Conservation (phyloP, 2,888 invertebrate species). For the Creontiades dilutus region DNA sequence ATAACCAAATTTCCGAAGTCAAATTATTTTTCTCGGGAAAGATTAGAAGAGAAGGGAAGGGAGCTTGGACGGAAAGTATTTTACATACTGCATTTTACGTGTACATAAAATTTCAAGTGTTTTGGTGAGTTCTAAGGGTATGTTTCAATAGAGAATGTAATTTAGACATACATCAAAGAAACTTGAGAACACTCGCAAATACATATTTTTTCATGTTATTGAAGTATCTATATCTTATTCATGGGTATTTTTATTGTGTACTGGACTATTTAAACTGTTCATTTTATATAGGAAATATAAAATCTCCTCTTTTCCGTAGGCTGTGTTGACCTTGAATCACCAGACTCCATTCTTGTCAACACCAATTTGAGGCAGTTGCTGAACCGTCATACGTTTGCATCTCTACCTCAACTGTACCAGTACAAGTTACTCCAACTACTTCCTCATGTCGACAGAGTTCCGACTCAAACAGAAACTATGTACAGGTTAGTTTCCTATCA, state of each 20-base stretch:
- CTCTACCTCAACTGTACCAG: conserved; percentile 93
- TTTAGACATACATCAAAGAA: too few species aligned
- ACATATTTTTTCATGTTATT: too few species aligned
- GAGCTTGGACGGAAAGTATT: too few species aligned
- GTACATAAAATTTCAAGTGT: neutral
- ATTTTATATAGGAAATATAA: too few species aligned
- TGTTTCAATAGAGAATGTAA: neutral
- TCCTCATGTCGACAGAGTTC: conserved; percentile 91
- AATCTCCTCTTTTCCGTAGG: conserved; percentile 79
- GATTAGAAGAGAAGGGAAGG: too few species aligned
- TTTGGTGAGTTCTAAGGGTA: neutral
- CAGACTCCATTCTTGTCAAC: conserved; percentile 94
- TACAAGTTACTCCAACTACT: conserved; percentile 94
- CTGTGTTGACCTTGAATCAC: conserved; percentile 96
- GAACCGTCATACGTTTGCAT: conserved; percentile 94
- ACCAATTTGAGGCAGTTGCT: conserved; percentile 92
- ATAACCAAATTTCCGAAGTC: too few species aligned
- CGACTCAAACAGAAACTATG: conserved; percentile 77
- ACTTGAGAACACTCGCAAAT: too few species aligned
- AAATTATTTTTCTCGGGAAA: too few species aligned
- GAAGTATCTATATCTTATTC: too few species aligned
- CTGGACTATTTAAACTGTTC: too few species aligned
- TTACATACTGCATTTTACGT: too few species aligned
- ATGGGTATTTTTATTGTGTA: too few species aligned
- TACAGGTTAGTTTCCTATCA: conserved; percentile 77